A percentile compares a stretch with the other conserved stretches of the same genome.
Evolutionary conservation across 2,888 invertebrate species (phyloP).

Genomic region (Harmothoe impar): DNA sequence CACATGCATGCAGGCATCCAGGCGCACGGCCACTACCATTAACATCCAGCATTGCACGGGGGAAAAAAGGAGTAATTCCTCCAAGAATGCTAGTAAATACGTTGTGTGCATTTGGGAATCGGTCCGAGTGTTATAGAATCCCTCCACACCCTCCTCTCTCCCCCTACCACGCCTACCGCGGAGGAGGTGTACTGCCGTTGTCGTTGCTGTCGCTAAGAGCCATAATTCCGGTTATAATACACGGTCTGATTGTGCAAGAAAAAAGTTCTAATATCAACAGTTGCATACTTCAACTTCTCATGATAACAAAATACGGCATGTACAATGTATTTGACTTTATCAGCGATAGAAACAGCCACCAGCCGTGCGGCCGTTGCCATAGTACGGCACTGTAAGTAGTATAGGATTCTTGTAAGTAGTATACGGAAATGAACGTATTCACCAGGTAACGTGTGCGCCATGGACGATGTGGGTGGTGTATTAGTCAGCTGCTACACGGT

Average conservation of each 20-base stretch:
- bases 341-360: too few species aligned
- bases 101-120: not conserved
- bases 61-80: not conserved
- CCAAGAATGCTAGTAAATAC: not conserved
- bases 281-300: not conserved
- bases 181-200: not conserved
- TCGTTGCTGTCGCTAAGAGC: not conserved
- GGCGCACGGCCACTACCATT: not conserved
- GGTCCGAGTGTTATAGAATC: not conserved
- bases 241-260: too few species aligned
- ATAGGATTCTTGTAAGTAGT: conserved; percentile 3
- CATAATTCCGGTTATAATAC: too few species aligned
- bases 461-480: too few species aligned
- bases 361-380: too few species aligned
- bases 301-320: not conserved
- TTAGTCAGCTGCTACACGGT: too few species aligned
- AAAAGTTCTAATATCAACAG: too few species aligned
- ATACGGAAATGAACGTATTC: conserved; percentile 45
- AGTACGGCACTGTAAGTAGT: too few species aligned
- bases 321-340: too few species aligned
- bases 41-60: not conserved
- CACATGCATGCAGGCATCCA: not conserved
- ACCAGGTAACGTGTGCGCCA: not conserved
- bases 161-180: not conserved
- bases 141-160: not conserved